phyloP scores from a whole-genome alignment of 1,140 invertebrate species.

The Sarcophaga bullata region DNA sequence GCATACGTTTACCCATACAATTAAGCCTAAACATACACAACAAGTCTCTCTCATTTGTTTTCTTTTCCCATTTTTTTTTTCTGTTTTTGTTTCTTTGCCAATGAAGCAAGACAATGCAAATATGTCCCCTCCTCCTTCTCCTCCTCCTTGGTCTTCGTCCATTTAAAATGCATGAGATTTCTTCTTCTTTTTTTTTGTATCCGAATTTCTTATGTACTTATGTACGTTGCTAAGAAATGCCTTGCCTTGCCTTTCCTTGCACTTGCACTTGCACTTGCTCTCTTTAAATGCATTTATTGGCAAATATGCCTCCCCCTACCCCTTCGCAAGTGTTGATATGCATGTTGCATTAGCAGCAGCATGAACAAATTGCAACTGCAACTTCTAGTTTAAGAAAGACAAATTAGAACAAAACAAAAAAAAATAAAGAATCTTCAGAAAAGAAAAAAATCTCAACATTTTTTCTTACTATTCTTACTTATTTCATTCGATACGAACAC shows the following conservation, averaged over 20 bases:
- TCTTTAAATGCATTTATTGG: too few species aligned
- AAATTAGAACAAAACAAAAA: not conserved
- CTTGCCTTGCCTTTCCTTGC: not conserved
- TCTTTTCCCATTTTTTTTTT: not conserved
- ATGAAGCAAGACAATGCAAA: too few species aligned
- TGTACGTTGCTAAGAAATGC: not conserved
- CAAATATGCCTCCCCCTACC: not conserved
- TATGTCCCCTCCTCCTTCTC: too few species aligned
- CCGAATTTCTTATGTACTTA: not conserved
- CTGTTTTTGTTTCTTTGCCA: not conserved
- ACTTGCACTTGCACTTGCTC: not conserved
- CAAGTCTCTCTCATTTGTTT: not conserved
- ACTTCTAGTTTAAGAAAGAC: not conserved
- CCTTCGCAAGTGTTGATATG: not conserved
- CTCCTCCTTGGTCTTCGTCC: not conserved
- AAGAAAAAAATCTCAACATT: not conserved
- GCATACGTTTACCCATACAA: not conserved
- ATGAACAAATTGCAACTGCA: not conserved
- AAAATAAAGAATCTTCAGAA: not conserved
- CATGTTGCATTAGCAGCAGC: not conserved
- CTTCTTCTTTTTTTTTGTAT: not conserved
- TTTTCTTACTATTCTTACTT: constrained; percentile 14
- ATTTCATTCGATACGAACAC: not conserved
- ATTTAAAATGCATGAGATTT: not conserved
- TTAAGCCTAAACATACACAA: not conserved